Percentiles rank a stretch among this genome's conserved stretches.
phyloP scores from a whole-genome alignment of 2,797 vertebrate species.

The Enteromius paludinosus region DNA sequence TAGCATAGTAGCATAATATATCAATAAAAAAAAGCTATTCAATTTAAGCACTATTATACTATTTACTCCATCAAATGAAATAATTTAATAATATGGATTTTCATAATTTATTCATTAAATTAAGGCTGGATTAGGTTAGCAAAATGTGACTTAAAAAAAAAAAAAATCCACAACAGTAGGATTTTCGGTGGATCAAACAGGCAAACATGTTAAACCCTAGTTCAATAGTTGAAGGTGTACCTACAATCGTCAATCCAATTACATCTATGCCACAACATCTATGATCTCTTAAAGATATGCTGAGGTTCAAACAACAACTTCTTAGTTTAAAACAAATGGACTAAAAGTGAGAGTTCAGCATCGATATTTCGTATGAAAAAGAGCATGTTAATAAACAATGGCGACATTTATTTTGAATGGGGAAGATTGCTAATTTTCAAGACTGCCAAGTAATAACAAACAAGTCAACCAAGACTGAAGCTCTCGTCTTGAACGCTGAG shows the following conservation, averaged over 20 bases:
- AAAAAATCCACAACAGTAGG: conserved; percentile 52
- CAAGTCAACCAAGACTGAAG: conserved; percentile 64
- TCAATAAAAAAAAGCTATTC: too few species aligned
- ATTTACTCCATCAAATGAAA: background rate
- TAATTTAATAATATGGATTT: background rate
- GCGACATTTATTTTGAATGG: conserved; percentile 39
- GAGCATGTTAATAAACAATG: conserved; percentile 87
- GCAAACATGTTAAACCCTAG: background rate
- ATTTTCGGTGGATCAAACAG: conserved; percentile 30
- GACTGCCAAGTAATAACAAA: conserved; percentile 55
- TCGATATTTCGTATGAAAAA: conserved; percentile 64
- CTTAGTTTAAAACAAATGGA: conserved; percentile 10
- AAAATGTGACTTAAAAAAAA: conserved; percentile 58
- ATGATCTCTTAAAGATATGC: conserved; percentile 16
- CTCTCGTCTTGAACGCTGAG: conserved; percentile 29
- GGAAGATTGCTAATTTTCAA: conserved; percentile 68
- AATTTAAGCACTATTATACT: background rate
- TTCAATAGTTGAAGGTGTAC: background rate
- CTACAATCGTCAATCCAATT: conserved; percentile 1
- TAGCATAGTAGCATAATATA: too few species aligned
- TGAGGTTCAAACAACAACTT: conserved; percentile 24
- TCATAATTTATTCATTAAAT: conserved; percentile 75
- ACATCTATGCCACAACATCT: background rate
- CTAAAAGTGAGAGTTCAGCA: conserved; percentile 3
- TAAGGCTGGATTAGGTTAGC: conserved; percentile 76